Evolutionary conservation across 2,113 vertebrate genomes (phyloP).

Genomic region (Elephantulus edwardii): DNA sequence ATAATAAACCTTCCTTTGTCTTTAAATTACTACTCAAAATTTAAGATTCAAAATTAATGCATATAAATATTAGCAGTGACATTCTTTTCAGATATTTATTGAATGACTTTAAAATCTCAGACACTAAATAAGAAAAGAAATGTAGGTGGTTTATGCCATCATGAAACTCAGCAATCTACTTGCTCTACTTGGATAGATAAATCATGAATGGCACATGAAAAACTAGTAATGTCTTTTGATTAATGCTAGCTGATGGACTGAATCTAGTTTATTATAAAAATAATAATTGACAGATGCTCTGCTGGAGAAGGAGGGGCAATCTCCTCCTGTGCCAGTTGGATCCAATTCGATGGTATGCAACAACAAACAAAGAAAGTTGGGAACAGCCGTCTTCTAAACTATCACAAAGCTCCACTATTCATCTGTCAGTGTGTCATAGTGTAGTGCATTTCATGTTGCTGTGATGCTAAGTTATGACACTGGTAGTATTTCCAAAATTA

Average conservation of each 20-base stretch:
- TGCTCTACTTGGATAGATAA: neutral
- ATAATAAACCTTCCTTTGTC: neutral
- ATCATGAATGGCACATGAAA: neutral
- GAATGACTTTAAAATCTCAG: neutral
- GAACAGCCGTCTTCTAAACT: too few species aligned
- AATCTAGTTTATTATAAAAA: neutral
- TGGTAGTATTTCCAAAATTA: too few species aligned
- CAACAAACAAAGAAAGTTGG: too few species aligned
- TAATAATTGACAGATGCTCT: neutral
- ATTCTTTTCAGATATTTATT: neutral
- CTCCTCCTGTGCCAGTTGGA: too few species aligned
- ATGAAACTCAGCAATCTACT: neutral
- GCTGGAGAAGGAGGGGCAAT: too few species aligned
- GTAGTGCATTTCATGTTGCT: too few species aligned
- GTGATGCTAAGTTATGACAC: too few species aligned
- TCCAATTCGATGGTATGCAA: too few species aligned
- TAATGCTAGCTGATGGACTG: neutral
- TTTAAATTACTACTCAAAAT: constrained; percentile 29
- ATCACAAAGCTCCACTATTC: too few species aligned
- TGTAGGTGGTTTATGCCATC: neutral
- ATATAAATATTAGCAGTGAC: neutral
- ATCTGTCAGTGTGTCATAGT: too few species aligned
- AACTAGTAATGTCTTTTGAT: neutral
- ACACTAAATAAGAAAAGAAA: neutral
- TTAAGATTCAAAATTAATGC: constrained; percentile 7